Evolutionary conservation across 92 coral and sea anemone species (phyloP), one percentile per base, ranked within the genome.

Genomic region (Porites divaricata): DNA sequence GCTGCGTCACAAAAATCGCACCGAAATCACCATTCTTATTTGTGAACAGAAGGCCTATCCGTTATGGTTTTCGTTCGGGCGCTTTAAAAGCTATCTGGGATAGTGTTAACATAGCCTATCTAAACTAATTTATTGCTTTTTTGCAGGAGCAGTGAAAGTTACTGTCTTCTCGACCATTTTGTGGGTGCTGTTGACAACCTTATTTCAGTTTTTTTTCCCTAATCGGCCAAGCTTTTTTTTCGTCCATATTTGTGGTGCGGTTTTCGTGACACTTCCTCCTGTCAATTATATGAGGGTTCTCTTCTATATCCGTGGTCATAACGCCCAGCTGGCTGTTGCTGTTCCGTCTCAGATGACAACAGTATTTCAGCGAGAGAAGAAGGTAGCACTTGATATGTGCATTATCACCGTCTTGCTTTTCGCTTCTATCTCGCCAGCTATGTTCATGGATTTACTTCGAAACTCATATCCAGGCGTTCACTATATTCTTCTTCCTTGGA

Each of bases 301-400:
- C 49, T 23, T 71, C n/a, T 19, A n/a, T 26, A 71, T 71, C n/a
- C 75, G 75, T 12, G 54, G 75, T 71, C 75, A 71, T 52, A 71
- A 71, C 75, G 9, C n/a, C 20, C 52, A 71, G 2, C 5, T 35
- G 23, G 57, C n/a, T 8, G 57, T 25, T 1, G 57, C 53, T 19
- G 56, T 50, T 41, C 2, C 45, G 14, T 23, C 75, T 14, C 75
- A 71, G 23, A 14, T 71, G 51, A 17, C 75, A 71, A 52, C 24
- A 20, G 5, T 50, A 50, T 22, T 71, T 11, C 16, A 10, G 75
- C 75, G 75, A 4, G 75, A 71, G 22, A 71, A 71, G 56, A 71
- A 71, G 20, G 75, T 71, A 52, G 75, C 75, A 2, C 75, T 41
- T 11, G 35, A 41, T 17, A 71, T 71, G 75, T 41, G 53, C 10